Conservation (phyloP, 2,888 invertebrate species). For the Hirtodrosophila duncani region DNA sequence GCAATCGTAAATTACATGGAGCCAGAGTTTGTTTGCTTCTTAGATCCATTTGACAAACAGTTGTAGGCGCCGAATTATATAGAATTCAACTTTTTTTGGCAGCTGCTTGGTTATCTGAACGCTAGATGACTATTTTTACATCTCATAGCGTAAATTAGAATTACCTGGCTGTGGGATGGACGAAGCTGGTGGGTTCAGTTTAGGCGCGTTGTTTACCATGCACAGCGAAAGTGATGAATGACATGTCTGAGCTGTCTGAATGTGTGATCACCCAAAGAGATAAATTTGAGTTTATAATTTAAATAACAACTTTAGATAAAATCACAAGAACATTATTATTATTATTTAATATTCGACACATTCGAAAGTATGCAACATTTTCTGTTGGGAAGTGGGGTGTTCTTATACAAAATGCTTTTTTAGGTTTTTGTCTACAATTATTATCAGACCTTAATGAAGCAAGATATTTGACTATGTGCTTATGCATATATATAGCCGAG, state of each 20-base stretch:
- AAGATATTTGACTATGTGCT: too few species aligned
- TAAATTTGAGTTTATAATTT: not conserved
- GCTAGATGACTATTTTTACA: not conserved
- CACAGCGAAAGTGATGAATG: slow-evolving; percentile 13
- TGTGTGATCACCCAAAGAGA: slow-evolving; percentile 3
- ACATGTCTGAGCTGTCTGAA: not conserved
- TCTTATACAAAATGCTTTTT: too few species aligned
- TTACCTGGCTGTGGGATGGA: slow-evolving; percentile 1
- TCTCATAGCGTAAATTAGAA: slow-evolving; percentile 16
- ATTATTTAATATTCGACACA: too few species aligned
- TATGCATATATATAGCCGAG: too few species aligned
- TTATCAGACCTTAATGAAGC: too few species aligned
- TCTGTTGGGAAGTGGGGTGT: too few species aligned
- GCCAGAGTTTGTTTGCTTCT: too few species aligned
- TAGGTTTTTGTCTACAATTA: too few species aligned
- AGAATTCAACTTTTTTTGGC: not conserved
- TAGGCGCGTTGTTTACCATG: slow-evolving; percentile 3
- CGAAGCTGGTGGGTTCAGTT: not conserved
- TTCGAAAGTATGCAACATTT: too few species aligned
- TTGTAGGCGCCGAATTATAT: not conserved
- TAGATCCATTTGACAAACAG: not conserved
- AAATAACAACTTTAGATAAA: not conserved
- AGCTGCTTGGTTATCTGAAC: slow-evolving; percentile 4
- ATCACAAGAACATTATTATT: not conserved
- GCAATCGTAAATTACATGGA: slow-evolving; percentile 16